A percentile compares a stretch with the other conserved stretches of the same genome.
These are phyloP conservation scores for Loriculus beryllinus DNA, from an alignment of 2,797 vertebrate genomes.

Conservation along the genomic window DNA sequence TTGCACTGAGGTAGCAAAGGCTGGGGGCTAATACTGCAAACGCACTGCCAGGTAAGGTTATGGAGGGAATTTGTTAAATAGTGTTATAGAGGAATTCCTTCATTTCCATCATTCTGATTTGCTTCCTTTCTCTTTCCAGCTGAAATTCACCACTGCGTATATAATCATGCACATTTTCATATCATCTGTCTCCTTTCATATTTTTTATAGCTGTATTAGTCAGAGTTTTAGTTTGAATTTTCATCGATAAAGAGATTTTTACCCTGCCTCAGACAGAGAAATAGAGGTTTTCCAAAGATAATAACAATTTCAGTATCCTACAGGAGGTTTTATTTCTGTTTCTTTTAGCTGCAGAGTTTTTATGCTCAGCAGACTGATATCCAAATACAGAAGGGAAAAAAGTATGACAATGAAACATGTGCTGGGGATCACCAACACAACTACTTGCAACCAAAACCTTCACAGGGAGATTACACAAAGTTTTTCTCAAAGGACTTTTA, in stretches of 20 bases:
- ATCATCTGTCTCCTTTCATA: neutral
- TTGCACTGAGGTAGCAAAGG: neutral
- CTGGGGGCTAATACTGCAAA: neutral
- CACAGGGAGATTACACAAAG: neutral
- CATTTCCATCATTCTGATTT: neutral
- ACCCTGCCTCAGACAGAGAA: neutral
- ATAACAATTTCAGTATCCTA: neutral
- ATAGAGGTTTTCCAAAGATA: neutral
- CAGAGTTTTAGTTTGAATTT: conserved; percentile 14
- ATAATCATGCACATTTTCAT: neutral
- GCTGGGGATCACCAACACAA: neutral
- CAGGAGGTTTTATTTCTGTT: neutral
- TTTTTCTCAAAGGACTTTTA: neutral
- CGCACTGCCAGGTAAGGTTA: neutral
- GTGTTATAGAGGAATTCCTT: neutral
- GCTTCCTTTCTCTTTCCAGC: neutral
- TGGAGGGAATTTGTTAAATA: neutral
- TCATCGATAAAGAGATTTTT: neutral
- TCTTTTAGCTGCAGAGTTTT: neutral
- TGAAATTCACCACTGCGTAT: neutral
- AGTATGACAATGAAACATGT: neutral
- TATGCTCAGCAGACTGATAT: neutral
- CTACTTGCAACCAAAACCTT: neutral
- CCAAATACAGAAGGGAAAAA: neutral
- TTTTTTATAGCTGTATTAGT: neutral